Evolutionary conservation across 2,113 vertebrate genomes (phyloP).

Genomic region (Apodemus sylvaticus): DNA sequence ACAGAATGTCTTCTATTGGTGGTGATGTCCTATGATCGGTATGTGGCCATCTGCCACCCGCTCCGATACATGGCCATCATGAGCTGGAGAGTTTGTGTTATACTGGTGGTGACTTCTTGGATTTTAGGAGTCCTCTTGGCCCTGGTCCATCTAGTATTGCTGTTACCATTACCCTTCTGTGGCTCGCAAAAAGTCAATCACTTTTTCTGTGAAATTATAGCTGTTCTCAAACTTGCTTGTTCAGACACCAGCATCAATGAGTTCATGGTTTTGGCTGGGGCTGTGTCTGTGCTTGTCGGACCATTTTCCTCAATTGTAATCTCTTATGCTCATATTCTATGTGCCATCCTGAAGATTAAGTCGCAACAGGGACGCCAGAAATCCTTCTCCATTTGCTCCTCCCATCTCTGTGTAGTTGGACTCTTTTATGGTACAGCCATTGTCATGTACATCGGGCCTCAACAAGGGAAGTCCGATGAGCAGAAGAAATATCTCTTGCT

Average conservation of each 20-base stretch:
- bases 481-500: conserved; percentile 70
- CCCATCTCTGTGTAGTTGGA: conserved; percentile 79
- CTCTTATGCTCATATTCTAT: conserved; percentile 73
- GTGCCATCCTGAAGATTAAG: conserved; percentile 66
- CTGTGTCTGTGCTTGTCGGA: conserved; percentile 59
- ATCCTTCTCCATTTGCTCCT: conserved; percentile 80
- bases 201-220: conserved; percentile 79
- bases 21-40: conserved; percentile 34
- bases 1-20: conserved; percentile 69
- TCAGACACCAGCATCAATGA: conserved; percentile 64
- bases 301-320: conserved; percentile 61
- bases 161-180: conserved; percentile 72
- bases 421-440: conserved; percentile 80
- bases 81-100: conserved; percentile 37
- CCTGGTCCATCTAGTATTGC: conserved; percentile 52
- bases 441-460: conserved; percentile 72
- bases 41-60: conserved; percentile 59
- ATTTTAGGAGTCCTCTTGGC: conserved; percentile 55
- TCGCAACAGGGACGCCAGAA: conserved; percentile 64
- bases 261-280: conserved; percentile 54
- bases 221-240: conserved; percentile 77
- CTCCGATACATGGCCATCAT: conserved; percentile 55
- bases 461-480: conserved; percentile 19
- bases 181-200: conserved; percentile 67
- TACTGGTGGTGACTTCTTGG: conserved; percentile 58